These are phyloP conservation scores for Delphinus delphis DNA, from an alignment of 2,113 vertebrate genomes.

Conservation along the genomic window DNA sequence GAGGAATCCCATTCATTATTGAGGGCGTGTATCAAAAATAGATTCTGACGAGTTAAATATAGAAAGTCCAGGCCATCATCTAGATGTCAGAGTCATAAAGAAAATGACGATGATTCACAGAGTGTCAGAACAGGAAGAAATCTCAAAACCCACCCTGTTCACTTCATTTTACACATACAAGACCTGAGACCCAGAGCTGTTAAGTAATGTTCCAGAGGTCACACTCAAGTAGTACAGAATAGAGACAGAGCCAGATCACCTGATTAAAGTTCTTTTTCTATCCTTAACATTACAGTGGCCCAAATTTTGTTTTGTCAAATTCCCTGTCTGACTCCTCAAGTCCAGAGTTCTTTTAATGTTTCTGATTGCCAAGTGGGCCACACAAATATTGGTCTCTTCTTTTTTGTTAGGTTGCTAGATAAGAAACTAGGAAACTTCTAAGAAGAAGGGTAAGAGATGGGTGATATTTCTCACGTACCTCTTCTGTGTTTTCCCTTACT, in stretches of 20 bases:
- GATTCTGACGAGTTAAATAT: conserved; percentile 69
- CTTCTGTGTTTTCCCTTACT: not conserved
- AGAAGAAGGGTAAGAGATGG: not conserved
- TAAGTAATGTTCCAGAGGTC: conserved; percentile 29
- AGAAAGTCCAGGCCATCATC: conserved; percentile 68
- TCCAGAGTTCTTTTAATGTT: conserved; percentile 28
- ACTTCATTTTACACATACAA: conserved; percentile 66
- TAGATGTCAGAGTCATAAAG: conserved; percentile 70
- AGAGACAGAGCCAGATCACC: conserved; percentile 6
- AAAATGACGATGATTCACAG: conserved; percentile 70
- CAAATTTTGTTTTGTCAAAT: conserved; percentile 55
- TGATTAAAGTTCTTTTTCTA: conserved; percentile 56
- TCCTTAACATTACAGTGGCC: not conserved
- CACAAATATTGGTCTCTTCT: conserved; percentile 2
- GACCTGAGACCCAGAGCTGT: conserved; percentile 31
- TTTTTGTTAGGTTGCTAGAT: conserved; percentile 10
- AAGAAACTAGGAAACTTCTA: not conserved
- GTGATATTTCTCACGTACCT: not conserved
- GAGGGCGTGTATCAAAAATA: conserved; percentile 71
- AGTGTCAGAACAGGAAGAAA: conserved; percentile 65
- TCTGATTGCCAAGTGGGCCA: not conserved
- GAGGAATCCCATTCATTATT: conserved; percentile 74
- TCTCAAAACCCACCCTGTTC: conserved; percentile 50
- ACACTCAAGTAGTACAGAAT: not conserved
- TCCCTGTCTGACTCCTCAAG: conserved; percentile 15